A percentile compares a stretch with the other conserved stretches of the same genome.
Evolutionary conservation across 2,113 vertebrate species (phyloP).

Genomic region (Cebus imitator): DNA sequence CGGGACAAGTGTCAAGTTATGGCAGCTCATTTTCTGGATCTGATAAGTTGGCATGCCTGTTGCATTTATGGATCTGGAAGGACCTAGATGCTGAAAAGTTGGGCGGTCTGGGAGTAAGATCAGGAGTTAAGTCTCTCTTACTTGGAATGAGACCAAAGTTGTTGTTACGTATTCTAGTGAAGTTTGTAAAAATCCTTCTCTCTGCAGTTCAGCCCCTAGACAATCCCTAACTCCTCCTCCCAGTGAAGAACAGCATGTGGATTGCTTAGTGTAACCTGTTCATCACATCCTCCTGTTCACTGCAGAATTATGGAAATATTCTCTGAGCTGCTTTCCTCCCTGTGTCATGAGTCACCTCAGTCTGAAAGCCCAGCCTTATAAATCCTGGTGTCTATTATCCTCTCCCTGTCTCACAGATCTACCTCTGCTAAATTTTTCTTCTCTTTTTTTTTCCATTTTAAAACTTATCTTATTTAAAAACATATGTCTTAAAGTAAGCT

Average conservation of each 20-base stretch:
- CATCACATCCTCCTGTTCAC: background rate
- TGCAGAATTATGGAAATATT: background rate
- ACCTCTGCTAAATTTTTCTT: background rate
- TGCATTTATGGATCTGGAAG: background rate
- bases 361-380: background rate
- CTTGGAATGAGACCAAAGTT: constrained; percentile 9
- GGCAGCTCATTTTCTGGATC: background rate
- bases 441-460: background rate
- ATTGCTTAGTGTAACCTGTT: background rate
- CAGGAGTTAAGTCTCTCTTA: background rate
- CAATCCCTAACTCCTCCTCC: background rate
- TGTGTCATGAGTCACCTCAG: background rate
- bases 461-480: background rate
- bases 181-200: background rate
- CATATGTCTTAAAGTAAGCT: background rate
- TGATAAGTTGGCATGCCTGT: background rate
- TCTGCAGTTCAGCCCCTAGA: background rate
- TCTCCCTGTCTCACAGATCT: background rate
- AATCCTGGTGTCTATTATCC: background rate
- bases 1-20: background rate
- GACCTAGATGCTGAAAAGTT: background rate
- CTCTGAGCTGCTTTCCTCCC: background rate
- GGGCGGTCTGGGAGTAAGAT: background rate
- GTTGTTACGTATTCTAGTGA: background rate
- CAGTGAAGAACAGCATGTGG: background rate